Base-by-base conservation (phyloP, 2,888 invertebrate species). In the Drosophila anomelani region DNA sequence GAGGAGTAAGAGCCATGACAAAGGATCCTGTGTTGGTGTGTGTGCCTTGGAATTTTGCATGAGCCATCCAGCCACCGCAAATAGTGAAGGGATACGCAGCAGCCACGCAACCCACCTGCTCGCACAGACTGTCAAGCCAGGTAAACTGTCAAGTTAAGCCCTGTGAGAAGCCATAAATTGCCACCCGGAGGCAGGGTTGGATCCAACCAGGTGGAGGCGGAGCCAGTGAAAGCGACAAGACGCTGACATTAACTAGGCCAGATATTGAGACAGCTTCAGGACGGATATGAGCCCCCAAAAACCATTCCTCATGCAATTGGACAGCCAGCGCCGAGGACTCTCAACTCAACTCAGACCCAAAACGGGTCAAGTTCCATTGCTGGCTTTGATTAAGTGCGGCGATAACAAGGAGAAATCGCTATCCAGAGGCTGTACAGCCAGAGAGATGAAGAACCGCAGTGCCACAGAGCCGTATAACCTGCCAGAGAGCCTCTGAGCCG, bases 1-100 rank as follows among this genome's bases (percentile, higher is more conserved):
- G 49, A 51, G 43, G 47, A 36, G 60, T 9, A 20, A 15, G 29
- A 10, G 26, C 41, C 53, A 51, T 60, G 67, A 75, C 63, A 67
- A 67, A 56, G 61, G 75, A 54, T 34, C 41, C 26, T 29, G 8
- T 23, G 43, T n/a, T 9, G 4, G 7, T 39, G 84, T 88, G 85
- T 88, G 74, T 78, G 86, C 84, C 73, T 34, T 72, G 77, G 81
- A 87, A 86, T 86, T 86, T 88, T 84, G 79, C 78, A 87, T 88
- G 85, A 85, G 77, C 78, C 47, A 47, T 29, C 29, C 34, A 88
- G 86, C 67, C 72, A 77, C 87, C 83, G 76, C 83, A 83, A 83
- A 87, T 81, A 83, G 82, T 77, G 55, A 70, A 57, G 57, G 32
- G 23, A 49, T 53, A 36, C 46, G 34, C 34, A 55, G 36, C 12